phyloP scores from a whole-genome alignment of 2,888 invertebrate species.

The Zele albiditarsus region DNA sequence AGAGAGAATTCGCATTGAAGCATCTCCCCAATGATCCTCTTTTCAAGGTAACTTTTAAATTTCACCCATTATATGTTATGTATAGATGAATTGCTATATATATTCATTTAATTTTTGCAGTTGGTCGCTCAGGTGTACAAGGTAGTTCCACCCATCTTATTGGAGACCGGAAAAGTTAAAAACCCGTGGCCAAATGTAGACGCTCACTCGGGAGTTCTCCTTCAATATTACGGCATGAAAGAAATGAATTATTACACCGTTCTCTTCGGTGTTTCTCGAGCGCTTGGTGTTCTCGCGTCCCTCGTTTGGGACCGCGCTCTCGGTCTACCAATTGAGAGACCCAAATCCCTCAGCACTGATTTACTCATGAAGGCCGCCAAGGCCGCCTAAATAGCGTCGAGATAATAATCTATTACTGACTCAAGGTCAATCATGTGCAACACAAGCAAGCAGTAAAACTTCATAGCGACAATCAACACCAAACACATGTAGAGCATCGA shows the following conservation, averaged over 20 bases:
- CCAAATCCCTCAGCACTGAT: constrained; percentile 80
- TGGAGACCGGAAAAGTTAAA: constrained; percentile 96
- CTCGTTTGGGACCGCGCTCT: constrained; percentile 89
- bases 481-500: background rate
- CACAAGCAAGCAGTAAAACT: constrained; percentile 24
- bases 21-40: constrained; percentile 93
- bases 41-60: constrained; percentile 79
- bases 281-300: constrained; percentile 86
- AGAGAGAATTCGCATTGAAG: constrained; percentile 94
- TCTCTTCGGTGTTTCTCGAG: constrained; percentile 90
- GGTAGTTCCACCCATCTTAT: constrained; percentile 92
- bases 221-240: constrained; percentile 87
- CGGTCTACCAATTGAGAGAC: constrained; percentile 88
- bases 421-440: constrained; percentile 27
- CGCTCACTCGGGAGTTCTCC: constrained; percentile 90
- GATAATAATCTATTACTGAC: background rate
- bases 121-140: constrained; percentile 93
- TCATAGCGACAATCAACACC: constrained; percentile 34
- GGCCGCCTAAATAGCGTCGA: constrained; percentile 58
- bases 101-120: constrained; percentile 63
- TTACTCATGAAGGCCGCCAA: constrained; percentile 69
- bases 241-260: constrained; percentile 95
- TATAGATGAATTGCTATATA: background rate
- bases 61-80: background rate
- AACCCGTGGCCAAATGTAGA: constrained; percentile 99